Base-by-base conservation (phyloP, 2,888 invertebrate genomes). In the Brachycybe producta region DNA sequence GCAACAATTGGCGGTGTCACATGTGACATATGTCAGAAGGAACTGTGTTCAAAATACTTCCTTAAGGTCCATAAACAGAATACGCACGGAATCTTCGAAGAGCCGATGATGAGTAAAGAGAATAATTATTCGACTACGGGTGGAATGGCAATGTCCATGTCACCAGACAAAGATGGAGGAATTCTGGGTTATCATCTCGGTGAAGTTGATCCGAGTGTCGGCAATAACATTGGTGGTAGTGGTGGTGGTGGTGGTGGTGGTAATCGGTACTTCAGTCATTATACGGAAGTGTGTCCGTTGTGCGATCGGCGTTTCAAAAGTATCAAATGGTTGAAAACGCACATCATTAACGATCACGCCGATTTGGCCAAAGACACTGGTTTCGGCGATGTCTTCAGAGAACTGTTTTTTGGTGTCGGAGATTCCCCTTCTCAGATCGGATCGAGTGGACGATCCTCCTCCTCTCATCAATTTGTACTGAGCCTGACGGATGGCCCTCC, bases 11-110 rank as follows among this genome's bases (percentile, higher is more conserved):
- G 90, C 5, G 91, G 91, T 21, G 91, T 90, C 5, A 84, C 91
- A 41, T 94, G 94, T 69, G 92, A 94, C 68, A 88, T 98, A 58
- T 98, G 98, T 69, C 90, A 94, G 72, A 94, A 94, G 68, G 94
- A 97, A 70, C 74, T 98, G 49, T 95, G 95, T 73, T 94, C 92
- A 70, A 95, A 97, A 67, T 94, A 97, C 66, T 95, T 95, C 65
- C 73, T 98, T 52, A 80, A 92, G 56, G 94, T 94, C 21, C 98
- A 98, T 73, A 95, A 95, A 65, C 90, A 91, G 65, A 95, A 95
- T 68, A 91, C 91, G 28, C 98, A 98, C 67, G 95, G 95, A 17
- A 90, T 98, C 53, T 81, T 85, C 13, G 88, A 90, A 56, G 88
- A 87, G 51, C 44, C 52, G 3, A 28, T 45, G n/a, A 24, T 36